Evolutionary conservation across 2,888 invertebrate species (phyloP), one percentile per base, ranked within the genome.

Genomic region (Mesorhabditis spiculigera): DNA sequence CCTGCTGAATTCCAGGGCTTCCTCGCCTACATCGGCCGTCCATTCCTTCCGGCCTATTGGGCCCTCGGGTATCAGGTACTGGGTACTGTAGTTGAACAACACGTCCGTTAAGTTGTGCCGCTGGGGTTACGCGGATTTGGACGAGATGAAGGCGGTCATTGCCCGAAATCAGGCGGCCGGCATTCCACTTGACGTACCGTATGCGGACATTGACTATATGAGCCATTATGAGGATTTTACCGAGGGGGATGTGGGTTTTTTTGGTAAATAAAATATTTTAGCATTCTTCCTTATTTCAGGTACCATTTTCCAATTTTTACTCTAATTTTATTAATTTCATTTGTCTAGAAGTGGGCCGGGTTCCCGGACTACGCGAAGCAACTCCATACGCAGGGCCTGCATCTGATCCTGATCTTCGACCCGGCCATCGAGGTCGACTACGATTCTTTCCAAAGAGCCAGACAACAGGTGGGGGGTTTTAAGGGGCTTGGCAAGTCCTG

Each of bases 31-130:
- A 79, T 86, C 63, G 83, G 83, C 45, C 73, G 75, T 5, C 84
- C 86, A 4, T 78, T 80, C 67, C 70, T 86, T 44, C 85, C 84
- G 0, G 84, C 86, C 0, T 86, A 85, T 69, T 86, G 86, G 86
- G 75, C 80, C 4, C 73, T 86, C 5, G 86, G 86, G 61, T 82
- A 75, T 68, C 82, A 82, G 72, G 73, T 79, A 64, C 45, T 45
- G 5, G 50, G 41, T 28, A 3, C 41, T 64, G 28, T 41, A 66
- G 4, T 43, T 3, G 8, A 58, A 63, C 28, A 8, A 8, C 63
- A 10, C 13, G 63, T 16, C 45, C 69, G 68, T 76, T 43, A 66
- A 78, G 72, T 63, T 82, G 10, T 80, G 75, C 43, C 76, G 78
- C 28, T 84, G 78, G 76, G 83, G 83, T 58, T 84, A 80, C 75